phyloP scores from a whole-genome alignment of 2,113 vertebrate genomes.

The Labrus mixtus region DNA sequence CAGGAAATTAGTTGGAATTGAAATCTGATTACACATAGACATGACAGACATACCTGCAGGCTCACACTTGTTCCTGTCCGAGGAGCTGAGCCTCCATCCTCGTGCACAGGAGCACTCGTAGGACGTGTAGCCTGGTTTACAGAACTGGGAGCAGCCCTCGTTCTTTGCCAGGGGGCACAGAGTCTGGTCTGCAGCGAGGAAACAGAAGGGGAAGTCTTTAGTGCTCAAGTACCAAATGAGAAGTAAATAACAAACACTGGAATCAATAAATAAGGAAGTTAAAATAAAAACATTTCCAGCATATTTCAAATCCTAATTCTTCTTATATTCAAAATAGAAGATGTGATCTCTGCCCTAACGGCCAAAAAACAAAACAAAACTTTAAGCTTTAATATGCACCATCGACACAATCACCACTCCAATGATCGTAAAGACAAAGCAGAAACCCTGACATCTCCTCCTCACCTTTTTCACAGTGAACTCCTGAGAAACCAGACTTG shows the following conservation, averaged over 20 bases:
- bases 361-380: no score
- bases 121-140: slow-evolving; percentile 81
- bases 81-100: slow-evolving; percentile 77
- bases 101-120: slow-evolving; percentile 82
- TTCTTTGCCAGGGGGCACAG: slow-evolving; percentile 74
- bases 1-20: not conserved
- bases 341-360: no score
- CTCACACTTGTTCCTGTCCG: slow-evolving; percentile 69
- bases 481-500: slow-evolving; percentile 82
- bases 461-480: slow-evolving; percentile 82
- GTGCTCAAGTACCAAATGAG: not conserved
- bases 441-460: rapidly evolving
- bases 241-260: not conserved
- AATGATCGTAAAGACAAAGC: no score
- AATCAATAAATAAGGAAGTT: no score
- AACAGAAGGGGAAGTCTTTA: slow-evolving; percentile 2
- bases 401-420: no score
- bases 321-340: no score
- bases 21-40: not conserved
- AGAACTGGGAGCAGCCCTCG: slow-evolving; percentile 85
- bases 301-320: no score
- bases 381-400: no score
- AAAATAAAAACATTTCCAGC: not conserved
- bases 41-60: slow-evolving; percentile 73
- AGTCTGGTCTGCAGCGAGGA: slow-evolving; percentile 73